phyloP scores from a whole-genome alignment of 2,113 vertebrate species.

The Hydrochoerus hydrochaeris region DNA sequence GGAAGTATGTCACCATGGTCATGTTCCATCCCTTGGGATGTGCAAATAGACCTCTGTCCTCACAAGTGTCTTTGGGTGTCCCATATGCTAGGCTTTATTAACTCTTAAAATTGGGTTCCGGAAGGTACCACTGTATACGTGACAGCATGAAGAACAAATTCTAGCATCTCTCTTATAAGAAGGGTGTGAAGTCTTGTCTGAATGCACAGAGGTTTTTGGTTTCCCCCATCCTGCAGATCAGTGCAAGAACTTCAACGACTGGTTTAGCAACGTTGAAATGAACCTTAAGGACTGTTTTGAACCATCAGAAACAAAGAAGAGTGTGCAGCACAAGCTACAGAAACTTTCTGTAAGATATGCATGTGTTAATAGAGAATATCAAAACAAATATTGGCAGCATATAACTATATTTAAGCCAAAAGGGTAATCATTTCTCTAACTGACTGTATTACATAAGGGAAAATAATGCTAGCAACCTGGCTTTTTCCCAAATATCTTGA shows the following conservation, averaged over 20 bases:
- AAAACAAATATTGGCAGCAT: background rate
- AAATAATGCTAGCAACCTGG: background rate
- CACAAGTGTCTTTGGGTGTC: background rate
- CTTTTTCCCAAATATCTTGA: background rate
- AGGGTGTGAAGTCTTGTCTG: background rate
- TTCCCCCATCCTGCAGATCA: conserved; percentile 87
- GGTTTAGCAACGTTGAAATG: conserved; percentile 91
- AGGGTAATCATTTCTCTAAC: conserved; percentile 7
- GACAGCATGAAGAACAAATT: background rate
- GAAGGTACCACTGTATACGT: background rate
- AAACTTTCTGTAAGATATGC: conserved; percentile 88
- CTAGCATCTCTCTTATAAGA: background rate
- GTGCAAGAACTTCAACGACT: conserved; percentile 91
- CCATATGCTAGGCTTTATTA: background rate
- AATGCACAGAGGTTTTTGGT: background rate
- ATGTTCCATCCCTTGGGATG: background rate
- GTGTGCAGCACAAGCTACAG: conserved; percentile 89
- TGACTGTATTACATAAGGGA: background rate
- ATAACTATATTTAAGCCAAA: background rate
- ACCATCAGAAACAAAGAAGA: conserved; percentile 87
- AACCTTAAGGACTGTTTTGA: conserved; percentile 94
- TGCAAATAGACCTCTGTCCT: background rate
- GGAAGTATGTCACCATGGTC: background rate
- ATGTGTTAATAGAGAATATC: background rate
- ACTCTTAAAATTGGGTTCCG: background rate